Percentiles rank a stretch among this genome's conserved stretches.
phyloP scores from a whole-genome alignment of 1,140 invertebrate genomes.

The Pachypsylla venusta region DNA sequence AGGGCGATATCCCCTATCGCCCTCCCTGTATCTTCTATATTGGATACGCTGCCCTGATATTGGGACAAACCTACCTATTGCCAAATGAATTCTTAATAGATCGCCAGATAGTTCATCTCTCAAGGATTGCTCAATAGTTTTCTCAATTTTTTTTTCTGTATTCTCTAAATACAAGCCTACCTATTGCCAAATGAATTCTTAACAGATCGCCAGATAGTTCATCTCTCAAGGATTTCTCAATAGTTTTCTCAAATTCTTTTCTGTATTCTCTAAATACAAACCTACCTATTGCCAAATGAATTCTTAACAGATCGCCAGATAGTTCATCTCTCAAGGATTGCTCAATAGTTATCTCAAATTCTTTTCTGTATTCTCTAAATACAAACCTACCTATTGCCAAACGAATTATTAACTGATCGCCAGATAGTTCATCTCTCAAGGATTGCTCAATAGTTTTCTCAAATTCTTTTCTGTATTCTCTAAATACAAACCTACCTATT shows the following conservation, averaged over 20 bases:
- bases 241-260: conserved; percentile 42
- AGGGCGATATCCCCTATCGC: too few relatives aligned
- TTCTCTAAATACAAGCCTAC: conserved; percentile 41
- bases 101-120: conserved; percentile 46
- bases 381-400: too few relatives aligned
- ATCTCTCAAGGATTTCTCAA: conserved; percentile 45
- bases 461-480: too few relatives aligned
- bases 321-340: conserved; percentile 47
- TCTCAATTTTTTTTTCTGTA: conserved; percentile 49
- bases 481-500: too few relatives aligned
- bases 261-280: conserved; percentile 52
- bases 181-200: conserved; percentile 34
- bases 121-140: conserved; percentile 49
- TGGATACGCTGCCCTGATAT: too few relatives aligned
- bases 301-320: conserved; percentile 40
- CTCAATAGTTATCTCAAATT: conserved; percentile 45
- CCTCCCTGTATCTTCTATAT: too few relatives aligned
- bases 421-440: too few relatives aligned
- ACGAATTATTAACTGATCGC: too few relatives aligned
- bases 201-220: conserved; percentile 43
- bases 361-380: conserved; percentile 49
- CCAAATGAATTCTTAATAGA: conserved; percentile 42
- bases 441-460: too few relatives aligned
- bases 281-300: conserved; percentile 30
- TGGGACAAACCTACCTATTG: conserved; percentile 44